These are phyloP conservation scores for Gastrophryne carolinensis DNA, from an alignment of 2,797 vertebrate genomes.

Conservation along the genomic window DNA sequence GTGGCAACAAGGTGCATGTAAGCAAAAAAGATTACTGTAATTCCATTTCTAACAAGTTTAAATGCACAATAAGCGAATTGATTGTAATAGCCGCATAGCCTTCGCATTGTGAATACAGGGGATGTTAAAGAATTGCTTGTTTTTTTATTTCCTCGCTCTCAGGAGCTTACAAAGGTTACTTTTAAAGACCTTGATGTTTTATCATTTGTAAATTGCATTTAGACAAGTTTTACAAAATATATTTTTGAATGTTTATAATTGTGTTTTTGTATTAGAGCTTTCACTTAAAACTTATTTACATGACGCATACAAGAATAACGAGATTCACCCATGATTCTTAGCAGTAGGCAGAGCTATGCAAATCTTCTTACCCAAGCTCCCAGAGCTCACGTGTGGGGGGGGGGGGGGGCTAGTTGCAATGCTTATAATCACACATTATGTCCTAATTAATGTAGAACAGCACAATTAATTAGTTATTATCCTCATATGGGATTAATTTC, in stretches of 20 bases:
- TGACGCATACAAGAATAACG: too few relatives aligned
- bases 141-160: neutral
- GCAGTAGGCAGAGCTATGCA: too few relatives aligned
- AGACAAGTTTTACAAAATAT: neutral
- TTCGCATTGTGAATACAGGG: neutral
- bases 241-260: too few relatives aligned
- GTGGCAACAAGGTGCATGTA: constrained; percentile 58
- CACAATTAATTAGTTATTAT: too few relatives aligned
- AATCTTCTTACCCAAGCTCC: too few relatives aligned
- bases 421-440: too few relatives aligned
- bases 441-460: too few relatives aligned
- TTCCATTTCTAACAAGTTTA: constrained; percentile 60
- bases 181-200: neutral
- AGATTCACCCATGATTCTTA: too few relatives aligned
- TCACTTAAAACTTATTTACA: too few relatives aligned
- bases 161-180: constrained; percentile 23
- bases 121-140: constrained; percentile 27
- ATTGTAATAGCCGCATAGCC: constrained; percentile 50
- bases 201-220: constrained; percentile 23
- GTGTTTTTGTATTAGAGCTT: neutral
- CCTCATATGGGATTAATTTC: too few relatives aligned
- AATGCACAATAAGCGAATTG: constrained; percentile 46
- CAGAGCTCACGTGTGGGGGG: too few relatives aligned
- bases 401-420: too few relatives aligned
- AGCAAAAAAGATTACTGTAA: constrained; percentile 56